These are phyloP conservation scores for Syngnathus scovelli DNA, from an alignment of 2,113 vertebrate genomes.

Conservation along the genomic window DNA sequence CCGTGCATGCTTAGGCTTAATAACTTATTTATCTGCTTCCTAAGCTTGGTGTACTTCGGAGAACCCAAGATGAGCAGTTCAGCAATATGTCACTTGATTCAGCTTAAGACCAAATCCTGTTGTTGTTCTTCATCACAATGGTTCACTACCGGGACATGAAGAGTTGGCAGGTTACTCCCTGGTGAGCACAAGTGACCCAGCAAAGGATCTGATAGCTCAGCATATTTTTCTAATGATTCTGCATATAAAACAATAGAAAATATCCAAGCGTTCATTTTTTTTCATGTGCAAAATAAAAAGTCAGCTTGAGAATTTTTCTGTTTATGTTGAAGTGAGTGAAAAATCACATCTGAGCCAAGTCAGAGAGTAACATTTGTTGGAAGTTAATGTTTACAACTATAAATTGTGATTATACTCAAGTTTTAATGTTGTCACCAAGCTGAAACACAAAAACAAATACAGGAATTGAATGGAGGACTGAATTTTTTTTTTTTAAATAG, in stretches of 20 bases:
- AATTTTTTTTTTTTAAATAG: too few species aligned
- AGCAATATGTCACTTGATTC: slow-evolving; percentile 11
- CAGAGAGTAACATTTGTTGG: slow-evolving; percentile 21
- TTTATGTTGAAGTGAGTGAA: slow-evolving; percentile 25
- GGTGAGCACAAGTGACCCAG: slow-evolving; percentile 22
- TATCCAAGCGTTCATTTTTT: slow-evolving; percentile 30
- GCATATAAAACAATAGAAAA: slow-evolving; percentile 57
- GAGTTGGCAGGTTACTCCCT: slow-evolving; percentile 28
- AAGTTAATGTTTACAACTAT: slow-evolving; percentile 15
- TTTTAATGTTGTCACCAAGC: neutral
- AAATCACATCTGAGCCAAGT: slow-evolving; percentile 30
- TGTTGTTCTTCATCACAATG: slow-evolving; percentile 22
- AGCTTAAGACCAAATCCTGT: slow-evolving; percentile 21
- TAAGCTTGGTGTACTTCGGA: slow-evolving; percentile 16
- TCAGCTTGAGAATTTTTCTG: slow-evolving; percentile 17
- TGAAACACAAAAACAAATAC: neutral
- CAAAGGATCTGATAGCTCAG: slow-evolving; percentile 35
- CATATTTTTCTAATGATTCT: slow-evolving; percentile 24
- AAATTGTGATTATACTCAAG: slow-evolving; percentile 2
- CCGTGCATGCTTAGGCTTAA: neutral
- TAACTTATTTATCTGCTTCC: slow-evolving; percentile 15
- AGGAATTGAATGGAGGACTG: neutral
- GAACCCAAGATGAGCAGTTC: slow-evolving; percentile 17
- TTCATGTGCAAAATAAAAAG: neutral
- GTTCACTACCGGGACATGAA: slow-evolving; percentile 24